phyloP scores from a whole-genome alignment of 2,888 invertebrate genomes.

The Cryptus armator region DNA sequence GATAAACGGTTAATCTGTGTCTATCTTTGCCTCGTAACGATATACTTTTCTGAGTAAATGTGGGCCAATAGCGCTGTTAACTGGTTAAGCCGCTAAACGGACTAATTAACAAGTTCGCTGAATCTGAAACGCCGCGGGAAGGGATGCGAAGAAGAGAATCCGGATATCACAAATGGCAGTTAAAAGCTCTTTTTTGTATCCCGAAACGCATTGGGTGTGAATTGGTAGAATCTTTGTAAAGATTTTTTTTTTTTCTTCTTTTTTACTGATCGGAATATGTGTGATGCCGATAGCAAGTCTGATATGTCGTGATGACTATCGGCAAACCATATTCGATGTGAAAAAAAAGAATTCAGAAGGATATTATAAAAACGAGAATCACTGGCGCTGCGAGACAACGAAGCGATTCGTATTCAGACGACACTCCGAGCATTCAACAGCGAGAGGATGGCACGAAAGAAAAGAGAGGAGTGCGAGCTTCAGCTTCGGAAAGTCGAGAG shows the following conservation, averaged over 20 bases:
- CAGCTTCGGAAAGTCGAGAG: slow-evolving; percentile 57
- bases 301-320: background rate
- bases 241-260: background rate
- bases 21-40: background rate
- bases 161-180: background rate
- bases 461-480: slow-evolving; percentile 33
- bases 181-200: background rate
- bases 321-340: background rate
- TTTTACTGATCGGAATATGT: background rate
- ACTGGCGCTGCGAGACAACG: slow-evolving; percentile 54
- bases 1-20: slow-evolving; percentile 12
- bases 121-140: background rate
- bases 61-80: background rate
- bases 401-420: slow-evolving; percentile 65
- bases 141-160: background rate
- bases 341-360: background rate
- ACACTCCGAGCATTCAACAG: slow-evolving; percentile 9
- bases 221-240: no score
- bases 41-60: background rate
- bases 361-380: slow-evolving; percentile 22
- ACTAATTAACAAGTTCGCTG: background rate
- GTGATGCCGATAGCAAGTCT: background rate
- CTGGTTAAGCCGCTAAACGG: background rate
- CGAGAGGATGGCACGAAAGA: slow-evolving; percentile 38
- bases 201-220: no score